Evolutionary conservation across 30 jellyfish, hydroid and myxozoan genomes (phyloP).

Genomic region (Aurelia sp.): DNA sequence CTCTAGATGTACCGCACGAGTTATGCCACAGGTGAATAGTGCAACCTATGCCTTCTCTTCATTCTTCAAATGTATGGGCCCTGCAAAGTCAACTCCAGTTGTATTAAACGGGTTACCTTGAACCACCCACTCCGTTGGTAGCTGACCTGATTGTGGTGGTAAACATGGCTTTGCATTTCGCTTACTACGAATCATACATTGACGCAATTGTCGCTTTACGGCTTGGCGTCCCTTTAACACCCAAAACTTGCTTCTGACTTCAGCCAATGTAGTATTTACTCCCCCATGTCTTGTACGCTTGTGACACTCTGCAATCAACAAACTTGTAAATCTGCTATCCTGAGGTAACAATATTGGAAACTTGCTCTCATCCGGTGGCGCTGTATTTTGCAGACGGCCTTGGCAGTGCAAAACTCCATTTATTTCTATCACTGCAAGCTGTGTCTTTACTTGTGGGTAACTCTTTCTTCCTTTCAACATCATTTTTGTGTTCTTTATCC

Average conservation of each 20-base stretch:
- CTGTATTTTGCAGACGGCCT: constrained; percentile 37
- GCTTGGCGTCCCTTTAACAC: constrained; percentile 7
- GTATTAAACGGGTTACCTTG: neutral
- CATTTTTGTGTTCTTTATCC: constrained; percentile 23
- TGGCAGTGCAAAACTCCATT: constrained; percentile 18
- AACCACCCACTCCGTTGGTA: constrained; percentile 39
- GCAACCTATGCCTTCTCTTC: constrained; percentile 20
- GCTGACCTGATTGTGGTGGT: constrained; percentile 18
- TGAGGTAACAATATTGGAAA: constrained; percentile 44
- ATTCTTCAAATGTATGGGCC: too few species aligned
- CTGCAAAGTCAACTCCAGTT: too few species aligned
- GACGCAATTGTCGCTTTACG: constrained; percentile 15
- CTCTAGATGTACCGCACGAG: constrained; percentile 43
- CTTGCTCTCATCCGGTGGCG: constrained; percentile 14
- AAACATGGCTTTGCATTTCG: neutral
- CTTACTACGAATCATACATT: constrained; percentile 11
- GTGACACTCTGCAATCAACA: constrained; percentile 36
- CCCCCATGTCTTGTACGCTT: constrained; percentile 42
- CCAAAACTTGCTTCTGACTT: constrained; percentile 39
- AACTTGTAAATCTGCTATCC: constrained; percentile 23
- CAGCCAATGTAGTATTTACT: constrained; percentile 16
- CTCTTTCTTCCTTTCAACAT: constrained; percentile 12
- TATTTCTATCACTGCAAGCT: constrained; percentile 33
- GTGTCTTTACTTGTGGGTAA: neutral
- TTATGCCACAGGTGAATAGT: constrained; percentile 27